These are phyloP conservation scores for Colius striatus DNA, from an alignment of 2,113 vertebrate genomes.

Conservation along the genomic window DNA sequence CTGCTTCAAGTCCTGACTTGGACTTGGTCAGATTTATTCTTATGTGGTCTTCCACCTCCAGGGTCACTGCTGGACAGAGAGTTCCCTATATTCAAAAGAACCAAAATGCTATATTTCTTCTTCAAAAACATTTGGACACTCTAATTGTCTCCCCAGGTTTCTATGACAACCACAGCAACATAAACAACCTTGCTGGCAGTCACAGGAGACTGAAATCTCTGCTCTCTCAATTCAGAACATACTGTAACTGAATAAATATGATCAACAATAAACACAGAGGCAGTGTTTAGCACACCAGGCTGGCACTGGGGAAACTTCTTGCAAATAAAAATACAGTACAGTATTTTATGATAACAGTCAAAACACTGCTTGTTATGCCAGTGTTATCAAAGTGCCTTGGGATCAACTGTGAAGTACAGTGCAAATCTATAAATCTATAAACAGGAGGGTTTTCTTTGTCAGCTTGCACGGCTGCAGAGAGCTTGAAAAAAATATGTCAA, in stretches of 20 bases:
- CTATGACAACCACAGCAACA: conserved; percentile 59
- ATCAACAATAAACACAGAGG: background rate
- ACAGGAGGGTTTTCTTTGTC: background rate
- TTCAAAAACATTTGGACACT: conserved; percentile 39
- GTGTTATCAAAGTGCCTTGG: background rate
- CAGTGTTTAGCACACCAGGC: background rate
- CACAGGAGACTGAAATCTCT: conserved; percentile 38
- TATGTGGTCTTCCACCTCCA: rapidly evolving
- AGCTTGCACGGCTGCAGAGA: background rate
- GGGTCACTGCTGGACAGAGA: background rate
- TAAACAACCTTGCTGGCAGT: conserved; percentile 56
- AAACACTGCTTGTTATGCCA: background rate
- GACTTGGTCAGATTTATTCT: background rate
- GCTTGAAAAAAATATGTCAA: background rate
- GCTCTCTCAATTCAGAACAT: background rate
- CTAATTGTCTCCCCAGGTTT: conserved; percentile 53
- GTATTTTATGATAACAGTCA: background rate
- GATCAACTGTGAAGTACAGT: background rate
- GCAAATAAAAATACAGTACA: background rate
- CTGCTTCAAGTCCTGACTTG: background rate
- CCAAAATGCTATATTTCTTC: background rate
- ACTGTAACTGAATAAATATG: background rate
- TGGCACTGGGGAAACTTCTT: background rate
- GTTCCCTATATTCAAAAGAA: background rate
- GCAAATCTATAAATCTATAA: background rate